Evolutionary conservation across 30 jellyfish, hydroid and myxozoan genomes (phyloP), one percentile per base, ranked within the genome.

Genomic region (Aurelia coerulea): DNA sequence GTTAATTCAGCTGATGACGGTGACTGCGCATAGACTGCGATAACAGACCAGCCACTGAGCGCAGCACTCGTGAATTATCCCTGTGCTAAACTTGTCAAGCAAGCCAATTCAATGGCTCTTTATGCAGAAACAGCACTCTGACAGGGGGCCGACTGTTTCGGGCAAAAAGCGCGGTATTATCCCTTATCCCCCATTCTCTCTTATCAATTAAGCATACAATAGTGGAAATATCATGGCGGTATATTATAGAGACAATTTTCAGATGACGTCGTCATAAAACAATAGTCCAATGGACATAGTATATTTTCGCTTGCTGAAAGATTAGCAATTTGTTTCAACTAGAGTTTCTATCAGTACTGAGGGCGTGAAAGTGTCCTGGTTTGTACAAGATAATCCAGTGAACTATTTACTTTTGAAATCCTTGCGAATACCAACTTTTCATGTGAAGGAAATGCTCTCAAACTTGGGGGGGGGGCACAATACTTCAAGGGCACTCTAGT

Each of bases 301-400:
- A 58, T 62, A 34, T 77, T 46, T 77, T 60, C 87, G 87, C 78
- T 77, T 77, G 78, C 65, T 34, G 49, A 60, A 60, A 77, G 87
- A 77, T 77, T 77, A 77, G 54, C 87, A 77, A 78, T 77, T 62
- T 9, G 84, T 73, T 73, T 62, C 42, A 60, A 59, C 51, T 58
- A 62, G 87, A 33, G 78, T 34, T 68, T 77, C 87, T 58, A 35
- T 77, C 78, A 37, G 78, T 18, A 37, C 15, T 58, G 74, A 69
- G 86, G 92, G 92, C 86, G 92, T 83, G 86, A 71, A 83, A 58
- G 92, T 58, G 92, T 72, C 76, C 81, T 16, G 74, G 37, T 70
- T 83, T 37, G 65, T 31, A 74, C 65, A 23, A 46, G 86, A 83
- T 83, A 54, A 83, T 83, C 86, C 92, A 70, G 63, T 83, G 58